Base-by-base conservation (phyloP, 2,888 invertebrate genomes). In the Sesamia inferens region DNA sequence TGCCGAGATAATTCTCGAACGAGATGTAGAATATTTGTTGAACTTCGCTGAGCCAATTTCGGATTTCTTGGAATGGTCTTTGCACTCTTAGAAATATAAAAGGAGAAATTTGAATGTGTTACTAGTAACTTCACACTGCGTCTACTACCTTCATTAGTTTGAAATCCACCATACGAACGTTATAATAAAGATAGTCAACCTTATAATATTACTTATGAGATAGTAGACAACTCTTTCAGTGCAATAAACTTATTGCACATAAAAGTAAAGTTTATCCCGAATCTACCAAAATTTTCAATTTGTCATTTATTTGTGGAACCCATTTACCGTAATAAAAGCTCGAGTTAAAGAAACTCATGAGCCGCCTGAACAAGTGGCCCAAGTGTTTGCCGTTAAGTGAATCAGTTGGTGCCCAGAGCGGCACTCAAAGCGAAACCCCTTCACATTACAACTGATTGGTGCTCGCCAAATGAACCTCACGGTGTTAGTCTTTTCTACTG, bases 401-500 rank as follows among this genome's bases (percentile, higher is more conserved):
- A 94, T 94, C 93, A 87, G 88, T 87, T 89, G 88, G 90, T 88
- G 89, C 90, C 91, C 91, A 87, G 85, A 90, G 86, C 84, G 83
- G 78, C 87, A 89, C 92, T 92, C 86, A 87, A 89, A 88, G 80
- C 81, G 88, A 90, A 92, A 93, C 93, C 94, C 94, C 94, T 93
- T 92, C 90, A 87, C 88, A 88, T 90, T 91, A 91, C 91, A 89
- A 91, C 92, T 93, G 93, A 94, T 93, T 93, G 92, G 91, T 91
- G 91, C 91, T 90, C 87, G 85, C 92, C 93, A 95, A 95, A 95
- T 94, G 94, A 96, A 95, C 94, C 94, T 94, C 91, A 93, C 93
- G 90, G 93, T 94, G 95, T 95, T 94, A 93, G 94, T 94, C 95
- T 96, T 93, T 96, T 96, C 95, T 94, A 91, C 94, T 92, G 93